Base-by-base conservation (phyloP, 2,888 invertebrate genomes). In the Protophormia terraenovae region DNA sequence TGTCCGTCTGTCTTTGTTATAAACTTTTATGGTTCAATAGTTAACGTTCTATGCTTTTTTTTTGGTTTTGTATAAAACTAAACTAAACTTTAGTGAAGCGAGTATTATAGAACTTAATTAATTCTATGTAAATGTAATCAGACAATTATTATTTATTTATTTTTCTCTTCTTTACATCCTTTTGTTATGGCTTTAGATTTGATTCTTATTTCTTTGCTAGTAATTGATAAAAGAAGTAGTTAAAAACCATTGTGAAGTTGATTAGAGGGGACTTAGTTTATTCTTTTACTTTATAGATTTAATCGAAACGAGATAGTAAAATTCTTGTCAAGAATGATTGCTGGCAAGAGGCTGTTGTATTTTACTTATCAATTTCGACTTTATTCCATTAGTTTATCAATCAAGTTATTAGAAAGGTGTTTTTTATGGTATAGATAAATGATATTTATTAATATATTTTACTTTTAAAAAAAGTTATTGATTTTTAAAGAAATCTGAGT, bases 101-200 rank as follows among this genome's bases (percentile, higher is more conserved):
- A 41, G 41, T 35, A 14, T 5, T 71, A 41, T 41, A 53, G 53
- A 79, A 72, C 71, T 64, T 79, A 79, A 79, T 79, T 62, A 71
- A 62, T 62, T 79, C 64, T 41, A 79, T 72, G 45, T 64, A 64
- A 64, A 72, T 72, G 64, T 64, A 79, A 79, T 53, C 53, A 72
- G 71, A 72, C 64, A 72, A 72, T 79, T 55, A 64, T 71, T 71
- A 55, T 64, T 41, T 41, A 8, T 14, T 29, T 24, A 2, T 47
- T 29, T 38, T 53, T 19, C 2, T 19, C 0, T 32, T 32, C 32
- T 45, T 29, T 27, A 69, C 41, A 50, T 69, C 38, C 78, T 71
- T 47, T 60, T 50, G 16, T 38, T 6, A 38, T 12, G 45, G 45
- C 45, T 32, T 67, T 67, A 47, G 32, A 22, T 67, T 67, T 58